phyloP scores from a whole-genome alignment of 2,113 vertebrate genomes.

The Speoplatyrhinus poulsoni region DNA sequence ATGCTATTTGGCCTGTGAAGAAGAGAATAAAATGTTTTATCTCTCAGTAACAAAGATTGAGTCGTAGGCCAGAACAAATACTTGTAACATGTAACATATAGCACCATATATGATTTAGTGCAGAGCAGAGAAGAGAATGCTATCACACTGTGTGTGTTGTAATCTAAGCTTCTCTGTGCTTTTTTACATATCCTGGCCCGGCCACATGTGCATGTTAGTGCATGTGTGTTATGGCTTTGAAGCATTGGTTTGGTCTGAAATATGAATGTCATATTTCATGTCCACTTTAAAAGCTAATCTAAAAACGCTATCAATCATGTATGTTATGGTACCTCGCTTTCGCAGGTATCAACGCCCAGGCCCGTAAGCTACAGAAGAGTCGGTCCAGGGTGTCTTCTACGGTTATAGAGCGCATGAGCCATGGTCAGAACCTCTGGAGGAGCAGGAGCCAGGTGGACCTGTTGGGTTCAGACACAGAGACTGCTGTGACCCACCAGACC shows the following conservation, averaged over 20 bases:
- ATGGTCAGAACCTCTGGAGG: conserved; percentile 63
- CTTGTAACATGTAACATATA: too few relatives aligned
- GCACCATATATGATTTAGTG: too few relatives aligned
- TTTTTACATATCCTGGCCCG: too few relatives aligned
- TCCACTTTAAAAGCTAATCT: too few relatives aligned
- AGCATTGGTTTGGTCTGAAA: too few relatives aligned
- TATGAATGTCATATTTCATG: too few relatives aligned
- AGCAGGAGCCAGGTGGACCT: conserved; percentile 78
- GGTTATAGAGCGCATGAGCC: conserved; percentile 49
- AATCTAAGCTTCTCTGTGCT: too few relatives aligned
- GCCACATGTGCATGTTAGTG: too few relatives aligned
- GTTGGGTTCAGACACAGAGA: conserved; percentile 33
- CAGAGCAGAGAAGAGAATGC: too few relatives aligned
- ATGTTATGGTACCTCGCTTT: conserved; percentile 16
- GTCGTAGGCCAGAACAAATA: background rate
- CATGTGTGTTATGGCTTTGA: too few relatives aligned
- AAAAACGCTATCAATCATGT: background rate
- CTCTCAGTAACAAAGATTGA: conserved; percentile 22
- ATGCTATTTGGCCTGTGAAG: conserved; percentile 37
- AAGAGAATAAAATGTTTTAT: conserved; percentile 8
- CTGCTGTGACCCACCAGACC: background rate
- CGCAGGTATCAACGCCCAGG: conserved; percentile 82
- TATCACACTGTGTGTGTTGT: too few relatives aligned
- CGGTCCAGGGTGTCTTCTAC: conserved; percentile 77
- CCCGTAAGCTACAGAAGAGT: conserved; percentile 81